Evolutionary conservation across 2,113 vertebrate species (phyloP), one percentile per base, ranked within the genome.

Genomic region (Sinocyclocheilus maitianheensis): DNA sequence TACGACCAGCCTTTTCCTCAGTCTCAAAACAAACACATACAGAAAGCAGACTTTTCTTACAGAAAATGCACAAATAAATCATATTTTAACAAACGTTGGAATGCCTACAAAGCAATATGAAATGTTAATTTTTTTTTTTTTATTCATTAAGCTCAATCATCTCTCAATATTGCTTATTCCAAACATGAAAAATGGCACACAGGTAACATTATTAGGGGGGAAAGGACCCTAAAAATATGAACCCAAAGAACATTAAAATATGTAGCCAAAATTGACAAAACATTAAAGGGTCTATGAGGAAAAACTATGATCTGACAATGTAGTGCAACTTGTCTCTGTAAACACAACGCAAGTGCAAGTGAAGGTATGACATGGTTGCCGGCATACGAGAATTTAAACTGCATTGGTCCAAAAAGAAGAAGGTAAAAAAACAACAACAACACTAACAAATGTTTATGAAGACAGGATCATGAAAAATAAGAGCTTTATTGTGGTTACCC

Each of bases 1-100:
- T 97, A 97, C 97, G 97, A 97, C 97, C 95, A 98, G 96, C 98
- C 97, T 95, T 93, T 91, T 95, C 93, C 96, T 96, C 96, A 97
- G 96, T 95, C 95, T 95, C 93, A 94, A 96, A 97, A 95, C 96
- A 97, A 96, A 85, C 51, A 72, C 93, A 90, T 96, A 97, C 96
- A 98, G 95, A 98, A 92, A 94, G 92, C 93, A 88, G 93, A 98
- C 96, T 81, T 94, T 94, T 91, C 94, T 96, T 95, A 96, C 95
- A 84, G 53, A 48, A 43, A 43, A 43, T 43, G 7, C 43, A 43
- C 7, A 43, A 74, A 97, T 94, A 97, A 96, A 96, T 91, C 89
- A 93, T 18, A 53, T 94, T 95, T 95, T 76, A 88, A 77, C 86
- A 51, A 48, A 20, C 11, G 4, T 6, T 18, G 37, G 63, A 75